Conservation (phyloP, 1,140 invertebrate genomes). For the Tenebrio molitor region DNA sequence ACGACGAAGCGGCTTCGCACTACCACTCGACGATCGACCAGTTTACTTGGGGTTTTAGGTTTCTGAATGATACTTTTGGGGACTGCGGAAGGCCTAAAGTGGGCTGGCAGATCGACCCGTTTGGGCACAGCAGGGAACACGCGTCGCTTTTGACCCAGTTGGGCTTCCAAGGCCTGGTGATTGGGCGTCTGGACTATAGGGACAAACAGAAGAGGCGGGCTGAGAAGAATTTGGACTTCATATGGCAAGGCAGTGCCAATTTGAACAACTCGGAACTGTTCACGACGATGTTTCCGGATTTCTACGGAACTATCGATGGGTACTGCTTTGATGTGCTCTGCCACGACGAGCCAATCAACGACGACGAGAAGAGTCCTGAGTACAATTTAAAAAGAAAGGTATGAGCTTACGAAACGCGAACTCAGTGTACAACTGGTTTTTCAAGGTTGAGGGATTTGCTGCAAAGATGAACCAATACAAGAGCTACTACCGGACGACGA, state of each 20-base stretch:
- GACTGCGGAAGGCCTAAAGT: slow-evolving; percentile 75
- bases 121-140: slow-evolving; percentile 80
- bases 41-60: slow-evolving; percentile 77
- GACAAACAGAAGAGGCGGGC: slow-evolving; percentile 76
- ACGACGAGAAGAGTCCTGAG: slow-evolving; percentile 67
- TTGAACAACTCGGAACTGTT: slow-evolving; percentile 52
- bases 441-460: slow-evolving; percentile 54
- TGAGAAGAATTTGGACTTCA: slow-evolving; percentile 80
- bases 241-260: slow-evolving; percentile 80
- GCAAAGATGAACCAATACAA: slow-evolving; percentile 45
- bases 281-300: slow-evolving; percentile 49
- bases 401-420: not conserved
- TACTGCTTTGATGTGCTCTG: slow-evolving; percentile 83
- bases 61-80: slow-evolving; percentile 73
- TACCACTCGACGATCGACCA: slow-evolving; percentile 89
- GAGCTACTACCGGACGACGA: slow-evolving; percentile 57
- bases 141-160: slow-evolving; percentile 80
- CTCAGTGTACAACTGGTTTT: not conserved
- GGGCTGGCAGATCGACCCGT: slow-evolving; percentile 84
- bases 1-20: slow-evolving; percentile 86
- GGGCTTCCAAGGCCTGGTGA: slow-evolving; percentile 81
- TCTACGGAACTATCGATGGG: slow-evolving; percentile 77
- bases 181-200: slow-evolving; percentile 83
- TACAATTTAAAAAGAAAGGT: slow-evolving; percentile 70
- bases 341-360: slow-evolving; percentile 74